phyloP scores from a whole-genome alignment of 1,140 invertebrate species.

The Planococcus citri region DNA sequence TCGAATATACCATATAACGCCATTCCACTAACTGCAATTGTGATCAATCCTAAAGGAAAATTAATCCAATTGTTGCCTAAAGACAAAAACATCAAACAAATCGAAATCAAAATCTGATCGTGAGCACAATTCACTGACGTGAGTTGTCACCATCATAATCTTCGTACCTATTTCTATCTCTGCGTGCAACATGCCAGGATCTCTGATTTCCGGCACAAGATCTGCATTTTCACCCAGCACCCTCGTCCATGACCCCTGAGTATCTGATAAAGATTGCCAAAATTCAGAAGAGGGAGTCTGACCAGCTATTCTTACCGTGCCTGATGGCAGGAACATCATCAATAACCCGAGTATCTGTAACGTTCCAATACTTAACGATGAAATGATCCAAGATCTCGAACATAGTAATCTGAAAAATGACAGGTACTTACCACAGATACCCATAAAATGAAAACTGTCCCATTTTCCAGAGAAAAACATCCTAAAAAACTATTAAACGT shows the following conservation, averaged over 20 bases:
- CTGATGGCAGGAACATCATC: neutral
- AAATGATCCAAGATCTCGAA: too few species aligned
- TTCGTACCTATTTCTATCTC: neutral
- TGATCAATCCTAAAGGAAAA: neutral
- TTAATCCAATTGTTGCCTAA: neutral
- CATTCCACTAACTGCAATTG: neutral
- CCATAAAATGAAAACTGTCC: neutral
- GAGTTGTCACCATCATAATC: too few species aligned
- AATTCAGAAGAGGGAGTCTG: neutral
- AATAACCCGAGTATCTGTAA: neutral
- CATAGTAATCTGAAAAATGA: neutral
- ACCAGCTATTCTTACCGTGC: neutral
- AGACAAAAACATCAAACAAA: neutral
- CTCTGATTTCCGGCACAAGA: neutral
- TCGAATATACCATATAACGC: neutral
- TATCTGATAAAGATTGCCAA: neutral
- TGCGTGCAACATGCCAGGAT: neutral
- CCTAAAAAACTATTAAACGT: neutral
- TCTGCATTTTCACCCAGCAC: neutral
- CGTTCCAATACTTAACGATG: too few species aligned
- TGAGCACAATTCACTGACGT: too few species aligned
- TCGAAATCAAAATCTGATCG: too few species aligned
- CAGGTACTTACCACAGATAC: neutral
- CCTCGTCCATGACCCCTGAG: neutral
- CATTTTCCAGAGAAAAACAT: neutral